These are phyloP conservation scores for Enteromius mattozi DNA, from an alignment of 2,797 vertebrate species.

Conservation along the genomic window DNA sequence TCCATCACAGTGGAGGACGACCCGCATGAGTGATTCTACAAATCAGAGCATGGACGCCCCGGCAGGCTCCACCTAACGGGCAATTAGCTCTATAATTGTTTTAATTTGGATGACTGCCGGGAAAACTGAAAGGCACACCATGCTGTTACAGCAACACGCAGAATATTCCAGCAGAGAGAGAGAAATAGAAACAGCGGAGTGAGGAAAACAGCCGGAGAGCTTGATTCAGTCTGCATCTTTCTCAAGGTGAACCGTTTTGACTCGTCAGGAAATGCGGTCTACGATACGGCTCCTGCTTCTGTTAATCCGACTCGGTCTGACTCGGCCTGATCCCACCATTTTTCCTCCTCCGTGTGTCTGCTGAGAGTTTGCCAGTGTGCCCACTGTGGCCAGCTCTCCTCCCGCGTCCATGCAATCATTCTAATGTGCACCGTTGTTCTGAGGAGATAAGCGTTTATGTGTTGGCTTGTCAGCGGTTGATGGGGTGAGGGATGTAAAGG, in stretches of 20 bases:
- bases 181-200: slow-evolving; percentile 19
- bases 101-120: slow-evolving; percentile 63
- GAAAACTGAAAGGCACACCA: slow-evolving; percentile 48
- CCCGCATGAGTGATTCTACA: slow-evolving; percentile 54
- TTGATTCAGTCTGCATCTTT: slow-evolving; percentile 32
- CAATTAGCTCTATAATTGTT: slow-evolving; percentile 67
- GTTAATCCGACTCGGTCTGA: slow-evolving; percentile 51
- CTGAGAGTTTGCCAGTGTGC: slow-evolving; percentile 22
- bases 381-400: slow-evolving; percentile 32
- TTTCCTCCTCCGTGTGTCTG: not conserved
- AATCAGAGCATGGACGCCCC: slow-evolving; percentile 56
- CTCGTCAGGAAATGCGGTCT: slow-evolving; percentile 19
- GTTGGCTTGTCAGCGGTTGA: slow-evolving; percentile 46
- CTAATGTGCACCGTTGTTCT: slow-evolving; percentile 56
- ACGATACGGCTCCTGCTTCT: not conserved
- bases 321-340: slow-evolving; percentile 3
- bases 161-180: slow-evolving; percentile 46
- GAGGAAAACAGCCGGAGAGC: slow-evolving; percentile 14
- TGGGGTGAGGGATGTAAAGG: slow-evolving; percentile 44
- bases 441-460: slow-evolving; percentile 54
- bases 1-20: slow-evolving; percentile 33
- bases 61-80: slow-evolving; percentile 57
- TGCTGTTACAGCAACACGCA: slow-evolving; percentile 25
- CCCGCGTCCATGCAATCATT: slow-evolving; percentile 18
- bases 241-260: slow-evolving; percentile 23